Evolutionary conservation across 2,797 vertebrate species (phyloP).

Genomic region (Chaetodon trifasciatus): DNA sequence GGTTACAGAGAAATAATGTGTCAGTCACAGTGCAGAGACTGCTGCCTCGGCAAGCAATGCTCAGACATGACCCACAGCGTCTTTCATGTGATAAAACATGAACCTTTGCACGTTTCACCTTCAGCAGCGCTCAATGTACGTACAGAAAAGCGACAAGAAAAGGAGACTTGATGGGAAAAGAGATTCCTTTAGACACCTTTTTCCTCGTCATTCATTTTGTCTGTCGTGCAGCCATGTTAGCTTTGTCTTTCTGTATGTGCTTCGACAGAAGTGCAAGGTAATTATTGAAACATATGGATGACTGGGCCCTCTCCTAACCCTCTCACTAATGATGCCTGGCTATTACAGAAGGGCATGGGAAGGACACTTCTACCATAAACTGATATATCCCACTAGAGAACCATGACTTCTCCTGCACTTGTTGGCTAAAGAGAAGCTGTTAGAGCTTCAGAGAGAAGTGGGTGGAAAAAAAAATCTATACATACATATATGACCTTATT

Average conservation of each 20-base stretch:
- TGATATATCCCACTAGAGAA: constrained; percentile 72
- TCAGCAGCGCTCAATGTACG: constrained; percentile 30
- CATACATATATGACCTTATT: constrained; percentile 6
- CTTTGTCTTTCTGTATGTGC: constrained; percentile 47
- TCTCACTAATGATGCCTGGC: constrained; percentile 80
- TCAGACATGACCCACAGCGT: constrained; percentile 57
- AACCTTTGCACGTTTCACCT: constrained; percentile 53
- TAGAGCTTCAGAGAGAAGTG: background rate
- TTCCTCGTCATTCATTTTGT: constrained; percentile 26
- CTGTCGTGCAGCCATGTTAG: constrained; percentile 27
- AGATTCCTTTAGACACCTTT: constrained; percentile 2
- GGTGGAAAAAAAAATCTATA: background rate
- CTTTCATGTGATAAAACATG: constrained; percentile 52
- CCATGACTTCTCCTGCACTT: constrained; percentile 57
- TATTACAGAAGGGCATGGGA: constrained; percentile 77
- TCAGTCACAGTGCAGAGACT: constrained; percentile 82
- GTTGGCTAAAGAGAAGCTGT: constrained; percentile 43
- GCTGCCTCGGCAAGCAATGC: constrained; percentile 63
- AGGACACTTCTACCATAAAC: constrained; percentile 78
- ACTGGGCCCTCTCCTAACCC: constrained; percentile 76
- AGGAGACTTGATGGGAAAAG: background rate
- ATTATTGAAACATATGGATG: constrained; percentile 84
- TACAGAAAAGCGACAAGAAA: constrained; percentile 17
- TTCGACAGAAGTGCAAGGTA: constrained; percentile 74
- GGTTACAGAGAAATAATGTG: constrained; percentile 86